phyloP scores from a whole-genome alignment of 2,888 invertebrate species.

The Heliconius aoede region DNA sequence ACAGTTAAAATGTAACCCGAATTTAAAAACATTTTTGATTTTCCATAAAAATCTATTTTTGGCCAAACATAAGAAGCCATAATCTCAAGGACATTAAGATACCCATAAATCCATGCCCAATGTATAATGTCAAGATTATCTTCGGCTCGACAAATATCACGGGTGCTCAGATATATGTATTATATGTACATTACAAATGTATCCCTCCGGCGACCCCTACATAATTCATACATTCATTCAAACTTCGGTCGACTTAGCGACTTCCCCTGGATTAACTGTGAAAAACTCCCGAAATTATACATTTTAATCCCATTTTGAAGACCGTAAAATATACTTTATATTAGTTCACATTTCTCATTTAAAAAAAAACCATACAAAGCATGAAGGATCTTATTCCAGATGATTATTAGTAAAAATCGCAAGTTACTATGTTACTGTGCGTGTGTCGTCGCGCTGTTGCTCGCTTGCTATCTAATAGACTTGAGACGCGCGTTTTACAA shows the following conservation, averaged over 20 bases:
- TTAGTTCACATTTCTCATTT: not conserved
- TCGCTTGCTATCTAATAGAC: slow-evolving; percentile 67
- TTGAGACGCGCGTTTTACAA: slow-evolving; percentile 74
- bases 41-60: not conserved
- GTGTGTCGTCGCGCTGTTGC: slow-evolving; percentile 58
- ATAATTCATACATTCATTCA: slow-evolving; percentile 29
- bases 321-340: not conserved
- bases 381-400: slow-evolving; percentile 59
- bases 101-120: slow-evolving; percentile 1
- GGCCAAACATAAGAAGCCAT: not conserved
- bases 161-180: not conserved
- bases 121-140: slow-evolving; percentile 19
- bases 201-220: slow-evolving; percentile 7
- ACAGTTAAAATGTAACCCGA: slow-evolving; percentile 1
- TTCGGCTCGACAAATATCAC: slow-evolving; percentile 6
- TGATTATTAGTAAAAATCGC: slow-evolving; percentile 71
- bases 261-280: slow-evolving; percentile 12
- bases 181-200: slow-evolving; percentile 14
- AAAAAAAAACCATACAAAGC: slow-evolving; percentile 1
- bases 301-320: not conserved
- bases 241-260: slow-evolving; percentile 14
- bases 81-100: not conserved
- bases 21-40: not conserved
- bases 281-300: not conserved
- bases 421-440: slow-evolving; percentile 65